Base-by-base conservation (phyloP, 2,797 vertebrate genomes). In the Rhinatrema bivittatum region DNA sequence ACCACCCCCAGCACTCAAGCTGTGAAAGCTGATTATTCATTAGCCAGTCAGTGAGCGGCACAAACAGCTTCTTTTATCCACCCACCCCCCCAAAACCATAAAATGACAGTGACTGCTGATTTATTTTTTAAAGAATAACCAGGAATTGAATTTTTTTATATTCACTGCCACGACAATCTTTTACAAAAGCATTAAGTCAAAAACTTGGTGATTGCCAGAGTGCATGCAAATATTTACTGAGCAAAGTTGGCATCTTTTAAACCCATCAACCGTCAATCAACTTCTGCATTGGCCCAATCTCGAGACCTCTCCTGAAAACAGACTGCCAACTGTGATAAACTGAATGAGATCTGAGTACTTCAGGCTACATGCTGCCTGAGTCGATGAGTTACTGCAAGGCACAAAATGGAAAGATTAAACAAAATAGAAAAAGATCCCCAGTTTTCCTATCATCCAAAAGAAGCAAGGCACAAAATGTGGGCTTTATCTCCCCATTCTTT, bases 21-120 rank as follows among this genome's bases (percentile, higher is more conserved):
- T 98, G 94, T 91, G 94, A 97, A 91, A 97, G 92, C 89, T 96
- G 93, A 97, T 97, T 95, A 97, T 93, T 97, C 92, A 97, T 98
- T 97, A 97, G 88, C 72, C 84, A 89, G 88, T 93, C 91, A 90
- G 87, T 93, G 86, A 98, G 91, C 86, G 87, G 88, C 91, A 87
- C 87, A 88, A 91, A 93, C 88, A 90, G 74, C 70, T 69, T 87
- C 73, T 81, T 83, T 79, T 71, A 62, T 79, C 66, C n/a, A n/a
- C n/a, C n/a, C n/a, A n/a, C n/a, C n/a, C n/a, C n/a, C n/a, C 76
- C 71, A 70, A 68, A 47, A 66, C 62, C 68, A 63, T 78, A 77
- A 80, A 72, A 84, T 76, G 74, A 79, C 66, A 82, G 65, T 32
- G 31, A 84, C 74, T 70, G 74, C 40, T 75, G 57, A 33, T 42